A percentile compares a stretch with the other conserved stretches of the same genome.
These are phyloP conservation scores for Thamnaconus septentrionalis DNA, from an alignment of 2,113 vertebrate species.

Conservation along the genomic window DNA sequence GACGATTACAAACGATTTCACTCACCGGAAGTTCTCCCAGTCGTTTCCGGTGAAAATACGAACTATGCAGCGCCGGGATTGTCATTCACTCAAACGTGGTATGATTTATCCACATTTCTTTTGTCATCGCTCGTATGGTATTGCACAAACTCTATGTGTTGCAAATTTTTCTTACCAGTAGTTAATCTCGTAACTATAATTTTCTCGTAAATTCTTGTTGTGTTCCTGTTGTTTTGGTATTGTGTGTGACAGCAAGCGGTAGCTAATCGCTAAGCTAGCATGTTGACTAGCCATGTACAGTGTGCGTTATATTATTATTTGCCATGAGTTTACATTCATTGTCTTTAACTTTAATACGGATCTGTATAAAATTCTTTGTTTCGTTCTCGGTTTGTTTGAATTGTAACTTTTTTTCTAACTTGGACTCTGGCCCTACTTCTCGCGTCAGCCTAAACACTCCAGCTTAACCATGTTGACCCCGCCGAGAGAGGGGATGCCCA, in stretches of 20 bases:
- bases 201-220: rapidly evolving
- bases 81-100: slow-evolving; percentile 54
- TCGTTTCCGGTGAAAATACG: slow-evolving; percentile 52
- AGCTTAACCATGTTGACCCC: slow-evolving; percentile 72
- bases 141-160: too few relatives aligned
- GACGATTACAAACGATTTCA: too few relatives aligned
- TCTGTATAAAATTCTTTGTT: too few relatives aligned
- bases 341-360: too few relatives aligned
- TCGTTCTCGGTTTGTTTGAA: not conserved
- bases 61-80: slow-evolving; percentile 53
- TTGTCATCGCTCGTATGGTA: not conserved
- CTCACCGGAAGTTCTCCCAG: not conserved
- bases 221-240: not conserved
- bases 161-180: too few relatives aligned
- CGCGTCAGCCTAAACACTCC: slow-evolving; percentile 21
- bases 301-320: too few relatives aligned
- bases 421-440: not conserved
- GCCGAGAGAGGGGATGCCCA: slow-evolving; percentile 66
- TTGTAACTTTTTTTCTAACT: not conserved
- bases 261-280: not conserved
- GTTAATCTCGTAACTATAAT: not conserved
- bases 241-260: not conserved
- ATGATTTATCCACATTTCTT: slow-evolving; percentile 1
- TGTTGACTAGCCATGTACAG: too few relatives aligned
- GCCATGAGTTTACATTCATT: too few relatives aligned